A percentile compares a stretch with the other conserved stretches of the same genome.
Evolutionary conservation across 2,113 vertebrate genomes (phyloP).

Genomic region (Oxyura jamaicensis): DNA sequence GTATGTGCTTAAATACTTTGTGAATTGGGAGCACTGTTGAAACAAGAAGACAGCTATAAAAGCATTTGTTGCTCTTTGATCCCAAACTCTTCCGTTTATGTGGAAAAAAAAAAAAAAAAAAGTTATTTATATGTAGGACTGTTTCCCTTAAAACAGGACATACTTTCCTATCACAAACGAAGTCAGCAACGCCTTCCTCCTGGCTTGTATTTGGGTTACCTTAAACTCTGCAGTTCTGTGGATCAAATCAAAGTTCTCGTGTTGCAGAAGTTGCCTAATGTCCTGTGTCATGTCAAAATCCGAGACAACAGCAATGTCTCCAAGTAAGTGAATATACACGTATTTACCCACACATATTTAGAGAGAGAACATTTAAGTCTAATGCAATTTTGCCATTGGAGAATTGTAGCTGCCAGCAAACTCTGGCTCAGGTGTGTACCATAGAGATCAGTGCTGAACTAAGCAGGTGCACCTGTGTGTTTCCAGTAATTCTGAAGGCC

Average conservation of each 20-base stretch:
- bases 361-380: neutral
- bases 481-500: neutral
- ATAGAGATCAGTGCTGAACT: neutral
- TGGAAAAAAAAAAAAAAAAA: neutral
- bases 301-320: slow-evolving; percentile 92
- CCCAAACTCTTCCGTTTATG: neutral
- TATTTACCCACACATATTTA: neutral
- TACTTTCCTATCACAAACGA: slow-evolving; percentile 89
- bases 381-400: neutral
- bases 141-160: slow-evolving; percentile 81
- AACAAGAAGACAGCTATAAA: neutral
- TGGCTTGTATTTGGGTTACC: slow-evolving; percentile 92
- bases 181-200: slow-evolving; percentile 88
- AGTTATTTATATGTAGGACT: neutral
- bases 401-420: neutral
- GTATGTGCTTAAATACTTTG: slow-evolving; percentile 3
- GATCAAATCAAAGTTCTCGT: slow-evolving; percentile 98
- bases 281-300: slow-evolving; percentile 90
- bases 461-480: neutral
- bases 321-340: slow-evolving; percentile 74
- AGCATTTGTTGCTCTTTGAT: slow-evolving; percentile 26
- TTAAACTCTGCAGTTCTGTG: slow-evolving; percentile 97
- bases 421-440: neutral
- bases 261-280: slow-evolving; percentile 88
- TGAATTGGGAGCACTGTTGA: neutral